Conservation (phyloP, 2,797 vertebrate genomes). For the Pelobates cultripes region DNA sequence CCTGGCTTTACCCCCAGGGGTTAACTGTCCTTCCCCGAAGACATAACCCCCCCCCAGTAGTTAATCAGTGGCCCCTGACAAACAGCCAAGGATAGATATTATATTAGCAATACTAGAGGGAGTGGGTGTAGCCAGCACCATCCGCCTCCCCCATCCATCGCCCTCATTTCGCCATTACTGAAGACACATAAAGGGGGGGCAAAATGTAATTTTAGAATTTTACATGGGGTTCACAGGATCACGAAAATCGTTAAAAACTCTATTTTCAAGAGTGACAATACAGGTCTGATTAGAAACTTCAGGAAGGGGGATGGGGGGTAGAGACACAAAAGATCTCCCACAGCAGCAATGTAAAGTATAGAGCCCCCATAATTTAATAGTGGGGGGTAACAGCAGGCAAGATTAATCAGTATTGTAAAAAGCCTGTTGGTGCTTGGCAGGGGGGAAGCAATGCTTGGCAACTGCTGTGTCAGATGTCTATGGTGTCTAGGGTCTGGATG, state of each 20-base stretch:
- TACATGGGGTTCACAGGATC: neutral
- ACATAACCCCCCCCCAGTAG: neutral
- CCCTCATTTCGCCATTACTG: conserved; percentile 4
- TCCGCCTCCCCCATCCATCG: conserved; percentile 5
- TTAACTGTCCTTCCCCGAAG: neutral
- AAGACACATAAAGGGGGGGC: neutral
- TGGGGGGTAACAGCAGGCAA: neutral
- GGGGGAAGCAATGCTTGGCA: neutral
- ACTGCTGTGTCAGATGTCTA: neutral
- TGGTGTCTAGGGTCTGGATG: neutral
- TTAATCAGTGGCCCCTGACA: conserved; percentile 71
- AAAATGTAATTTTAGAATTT: neutral
- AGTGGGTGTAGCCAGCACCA: conserved; percentile 63
- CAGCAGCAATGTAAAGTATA: neutral
- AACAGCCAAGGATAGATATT: conserved; percentile 69
- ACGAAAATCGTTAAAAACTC: too few species aligned
- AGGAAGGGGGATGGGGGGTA: neutral
- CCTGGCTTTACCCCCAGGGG: neutral
- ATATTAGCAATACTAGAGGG: conserved; percentile 70
- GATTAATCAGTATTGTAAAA: neutral
- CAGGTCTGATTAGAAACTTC: neutral
- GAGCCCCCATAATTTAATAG: neutral
- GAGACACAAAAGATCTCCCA: neutral
- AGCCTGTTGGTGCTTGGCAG: neutral
- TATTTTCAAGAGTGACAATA: neutral